A percentile compares a stretch with the other conserved stretches of the same genome.
These are phyloP conservation scores for Leptopterna dolabrata DNA, from an alignment of 2,888 invertebrate species.

Conservation along the genomic window DNA sequence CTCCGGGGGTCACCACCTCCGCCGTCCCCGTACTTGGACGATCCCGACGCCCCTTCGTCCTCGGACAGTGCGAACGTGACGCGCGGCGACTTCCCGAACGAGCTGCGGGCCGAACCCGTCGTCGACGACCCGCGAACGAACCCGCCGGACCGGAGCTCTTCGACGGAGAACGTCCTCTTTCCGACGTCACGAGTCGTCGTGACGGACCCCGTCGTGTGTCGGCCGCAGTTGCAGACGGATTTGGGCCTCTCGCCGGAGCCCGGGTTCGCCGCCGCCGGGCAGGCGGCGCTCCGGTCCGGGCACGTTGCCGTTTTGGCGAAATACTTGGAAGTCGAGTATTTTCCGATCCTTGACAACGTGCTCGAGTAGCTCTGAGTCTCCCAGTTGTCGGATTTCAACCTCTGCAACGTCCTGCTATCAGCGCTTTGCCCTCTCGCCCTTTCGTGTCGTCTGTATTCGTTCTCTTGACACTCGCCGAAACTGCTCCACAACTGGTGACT, in stretches of 20 bases:
- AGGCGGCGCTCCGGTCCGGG: constrained; percentile 31
- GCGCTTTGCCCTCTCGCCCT: constrained; percentile 63
- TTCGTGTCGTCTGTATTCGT: constrained; percentile 61
- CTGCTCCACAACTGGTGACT: constrained; percentile 63
- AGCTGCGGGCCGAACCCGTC: constrained; percentile 62
- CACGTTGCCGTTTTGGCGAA: constrained; percentile 56
- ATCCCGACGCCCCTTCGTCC: constrained; percentile 59
- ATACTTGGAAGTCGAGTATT: constrained; percentile 61
- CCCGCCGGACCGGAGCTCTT: constrained; percentile 61
- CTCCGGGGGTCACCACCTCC: constrained; percentile 5
- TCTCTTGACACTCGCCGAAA: constrained; percentile 62
- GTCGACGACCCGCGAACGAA: constrained; percentile 55
- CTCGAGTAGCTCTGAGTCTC: constrained; percentile 59
- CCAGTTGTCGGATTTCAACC: constrained; percentile 61
- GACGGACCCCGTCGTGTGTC: constrained; percentile 59
- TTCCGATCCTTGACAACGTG: constrained; percentile 61
- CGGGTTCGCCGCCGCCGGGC: constrained; percentile 15
- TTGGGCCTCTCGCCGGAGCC: constrained; percentile 50
- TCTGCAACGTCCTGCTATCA: constrained; percentile 63
- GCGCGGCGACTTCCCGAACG: constrained; percentile 65
- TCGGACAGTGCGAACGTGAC: constrained; percentile 65
- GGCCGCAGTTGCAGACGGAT: constrained; percentile 62
- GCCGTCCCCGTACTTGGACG: background rate
- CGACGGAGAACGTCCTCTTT: constrained; percentile 63
- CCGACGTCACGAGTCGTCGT: constrained; percentile 58